Conservation (phyloP, 2,797 vertebrate species). For the Acanthornis magna region DNA sequence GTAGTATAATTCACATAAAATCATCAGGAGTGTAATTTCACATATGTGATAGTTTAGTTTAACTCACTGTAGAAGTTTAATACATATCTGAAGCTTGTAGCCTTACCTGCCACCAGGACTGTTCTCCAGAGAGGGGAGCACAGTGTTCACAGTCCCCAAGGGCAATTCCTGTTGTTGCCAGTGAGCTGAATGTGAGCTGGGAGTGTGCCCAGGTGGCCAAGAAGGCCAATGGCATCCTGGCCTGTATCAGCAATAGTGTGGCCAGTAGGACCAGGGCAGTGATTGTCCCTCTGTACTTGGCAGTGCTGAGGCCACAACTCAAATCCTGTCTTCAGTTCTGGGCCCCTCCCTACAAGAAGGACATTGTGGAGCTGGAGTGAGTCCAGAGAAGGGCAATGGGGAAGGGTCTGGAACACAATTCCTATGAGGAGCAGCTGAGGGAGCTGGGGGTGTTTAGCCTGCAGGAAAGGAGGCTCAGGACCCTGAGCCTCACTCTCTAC, state of each 20-base stretch:
- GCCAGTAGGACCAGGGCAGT: neutral
- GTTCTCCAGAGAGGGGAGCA: neutral
- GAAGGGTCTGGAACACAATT: neutral
- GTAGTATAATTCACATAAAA: neutral
- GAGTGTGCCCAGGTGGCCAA: neutral
- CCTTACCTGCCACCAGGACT: neutral
- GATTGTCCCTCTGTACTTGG: neutral
- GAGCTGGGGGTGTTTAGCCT: neutral
- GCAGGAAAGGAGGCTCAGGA: neutral
- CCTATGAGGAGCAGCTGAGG: neutral
- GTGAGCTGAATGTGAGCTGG: neutral
- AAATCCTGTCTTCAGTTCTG: neutral
- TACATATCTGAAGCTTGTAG: neutral
- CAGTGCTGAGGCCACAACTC: neutral
- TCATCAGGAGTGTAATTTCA: neutral
- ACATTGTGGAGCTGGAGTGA: fast-evolving
- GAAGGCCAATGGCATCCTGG: neutral
- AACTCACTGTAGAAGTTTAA: neutral
- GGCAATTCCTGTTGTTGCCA: neutral
- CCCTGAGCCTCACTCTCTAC: neutral
- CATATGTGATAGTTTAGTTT: neutral
- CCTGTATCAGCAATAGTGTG: neutral
- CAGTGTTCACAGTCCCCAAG: neutral
- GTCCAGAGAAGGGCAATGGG: neutral
- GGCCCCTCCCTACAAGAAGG: neutral